Conservation (phyloP, 2,113 vertebrate species). For the Scomber colias region DNA sequence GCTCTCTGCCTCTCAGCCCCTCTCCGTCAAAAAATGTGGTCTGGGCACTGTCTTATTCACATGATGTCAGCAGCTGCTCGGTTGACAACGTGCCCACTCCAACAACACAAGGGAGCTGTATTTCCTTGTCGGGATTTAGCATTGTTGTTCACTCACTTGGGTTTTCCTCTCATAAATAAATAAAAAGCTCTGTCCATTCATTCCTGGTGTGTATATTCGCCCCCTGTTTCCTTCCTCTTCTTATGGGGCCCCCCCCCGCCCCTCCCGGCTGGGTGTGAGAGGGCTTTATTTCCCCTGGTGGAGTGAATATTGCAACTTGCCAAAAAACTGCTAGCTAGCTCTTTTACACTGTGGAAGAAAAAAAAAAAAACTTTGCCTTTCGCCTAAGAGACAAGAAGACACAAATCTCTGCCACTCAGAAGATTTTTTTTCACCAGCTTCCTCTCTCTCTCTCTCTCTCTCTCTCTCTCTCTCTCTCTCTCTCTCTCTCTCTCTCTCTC, state of each 20-base stretch:
- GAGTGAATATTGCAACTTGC: constrained; percentile 31
- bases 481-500: background rate
- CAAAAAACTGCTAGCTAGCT: background rate
- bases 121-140: constrained; percentile 61
- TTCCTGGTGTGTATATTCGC: constrained; percentile 17
- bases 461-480: background rate
- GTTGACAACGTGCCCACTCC: constrained; percentile 58
- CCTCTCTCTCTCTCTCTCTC: background rate
- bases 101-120: constrained; percentile 68
- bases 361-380: constrained; percentile 20
- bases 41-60: constrained; percentile 62
- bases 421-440: background rate
- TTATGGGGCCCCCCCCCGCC: constrained; percentile 20
- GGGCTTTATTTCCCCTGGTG: constrained; percentile 60
- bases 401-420: constrained; percentile 15
- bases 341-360: background rate
- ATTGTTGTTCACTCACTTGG: constrained; percentile 55
- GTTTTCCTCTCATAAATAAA: constrained; percentile 74
- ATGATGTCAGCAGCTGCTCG: constrained; percentile 72
- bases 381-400: background rate
- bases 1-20: constrained; percentile 44
- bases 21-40: constrained; percentile 20
- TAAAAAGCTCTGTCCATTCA: constrained; percentile 55
- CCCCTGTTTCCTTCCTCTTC: constrained; percentile 69
- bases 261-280: constrained; percentile 41